Evolutionary conservation across 2,797 vertebrate genomes (phyloP), one percentile per base, ranked within the genome.

Genomic region (Danio aesculapii): DNA sequence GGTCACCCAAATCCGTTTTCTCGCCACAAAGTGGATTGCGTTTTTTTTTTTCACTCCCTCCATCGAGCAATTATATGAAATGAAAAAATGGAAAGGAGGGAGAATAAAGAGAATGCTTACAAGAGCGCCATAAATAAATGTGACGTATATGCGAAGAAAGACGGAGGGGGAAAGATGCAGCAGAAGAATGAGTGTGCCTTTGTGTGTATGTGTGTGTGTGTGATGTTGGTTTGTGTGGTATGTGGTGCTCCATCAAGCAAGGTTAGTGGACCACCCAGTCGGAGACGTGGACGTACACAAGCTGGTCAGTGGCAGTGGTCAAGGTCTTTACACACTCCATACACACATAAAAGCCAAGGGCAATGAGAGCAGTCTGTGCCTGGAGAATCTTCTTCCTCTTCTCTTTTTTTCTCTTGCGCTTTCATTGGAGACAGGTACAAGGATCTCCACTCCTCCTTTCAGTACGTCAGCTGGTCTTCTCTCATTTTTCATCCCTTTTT

Each of bases 241-340:
- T 81, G 47, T 43, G 87, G 81, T 83, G 80, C 85, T 86, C 70
- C 72, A 77, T 77, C 75, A 75, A 71, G 43, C 84, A 81, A 86
- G 79, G 75, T 82, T 85, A 82, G 81, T 57, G 67, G 94, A 93
- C 94, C 94, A 95, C 94, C 94, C 92, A 93, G 77, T 77, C 82
- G 62, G 88, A 64, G 53, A 64, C 75, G 47, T 79, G 75, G 81
- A 87, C 63, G 58, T 77, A 75, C 70, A 63, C 85, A 75, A 79
- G 85, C 81, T 86, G 88, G 87, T 83, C 83, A 82, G 75, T 86
- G 86, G 85, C 87, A 85, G 83, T 84, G 89, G 91, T 94, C 93
- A 93, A 93, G 92, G 93, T 90, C 91, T 86, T 62, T 81, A 89
- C 81, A 84, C 87, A 85, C 81, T 50, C 84, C 81, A 86, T 75